Conservation (phyloP, 2,888 invertebrate genomes). For the Polydrusus pterygomalis region DNA sequence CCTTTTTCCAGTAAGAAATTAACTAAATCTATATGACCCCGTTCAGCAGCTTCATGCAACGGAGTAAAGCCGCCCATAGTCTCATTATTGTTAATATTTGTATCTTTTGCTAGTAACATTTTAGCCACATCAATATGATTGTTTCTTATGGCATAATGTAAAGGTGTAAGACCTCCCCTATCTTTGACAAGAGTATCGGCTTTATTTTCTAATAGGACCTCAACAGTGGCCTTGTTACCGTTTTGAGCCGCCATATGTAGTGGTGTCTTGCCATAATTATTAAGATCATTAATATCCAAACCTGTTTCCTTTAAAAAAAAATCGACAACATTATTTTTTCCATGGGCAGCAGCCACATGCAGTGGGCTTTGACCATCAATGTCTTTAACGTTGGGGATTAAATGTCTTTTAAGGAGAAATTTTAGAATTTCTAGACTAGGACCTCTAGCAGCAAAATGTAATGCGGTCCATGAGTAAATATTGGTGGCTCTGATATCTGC, state of each 20-base stretch:
- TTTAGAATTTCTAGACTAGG: not conserved
- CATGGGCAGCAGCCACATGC: no score
- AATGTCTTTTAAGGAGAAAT: slow-evolving; percentile 22
- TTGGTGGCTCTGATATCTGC: not conserved
- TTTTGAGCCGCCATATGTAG: slow-evolving; percentile 23
- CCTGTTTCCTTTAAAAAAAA: slow-evolving; percentile 16
- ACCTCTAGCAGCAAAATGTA: slow-evolving; percentile 25
- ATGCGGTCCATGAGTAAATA: slow-evolving; percentile 11
- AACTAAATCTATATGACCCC: slow-evolving; percentile 69
- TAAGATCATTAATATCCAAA: slow-evolving; percentile 19
- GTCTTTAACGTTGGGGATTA: slow-evolving; percentile 48
- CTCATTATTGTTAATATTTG: no score
- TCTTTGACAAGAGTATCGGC: no score
- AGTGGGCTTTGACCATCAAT: slow-evolving; percentile 70
- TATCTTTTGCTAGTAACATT: slow-evolving; percentile 11
- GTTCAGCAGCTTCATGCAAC: slow-evolving; percentile 76
- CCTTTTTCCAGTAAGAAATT: slow-evolving; percentile 64
- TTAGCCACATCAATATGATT: slow-evolving; percentile 35
- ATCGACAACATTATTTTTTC: slow-evolving; percentile 66
- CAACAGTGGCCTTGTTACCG: slow-evolving; percentile 1
- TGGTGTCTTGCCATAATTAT: not conserved
- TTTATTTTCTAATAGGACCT: no score
- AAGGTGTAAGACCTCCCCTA: not conserved
- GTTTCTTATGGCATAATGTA: slow-evolving; percentile 33
- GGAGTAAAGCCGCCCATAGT: no score